Conservation (phyloP, 53 echinoderm and acorn worm genomes). For the Actinopyga echinites region DNA sequence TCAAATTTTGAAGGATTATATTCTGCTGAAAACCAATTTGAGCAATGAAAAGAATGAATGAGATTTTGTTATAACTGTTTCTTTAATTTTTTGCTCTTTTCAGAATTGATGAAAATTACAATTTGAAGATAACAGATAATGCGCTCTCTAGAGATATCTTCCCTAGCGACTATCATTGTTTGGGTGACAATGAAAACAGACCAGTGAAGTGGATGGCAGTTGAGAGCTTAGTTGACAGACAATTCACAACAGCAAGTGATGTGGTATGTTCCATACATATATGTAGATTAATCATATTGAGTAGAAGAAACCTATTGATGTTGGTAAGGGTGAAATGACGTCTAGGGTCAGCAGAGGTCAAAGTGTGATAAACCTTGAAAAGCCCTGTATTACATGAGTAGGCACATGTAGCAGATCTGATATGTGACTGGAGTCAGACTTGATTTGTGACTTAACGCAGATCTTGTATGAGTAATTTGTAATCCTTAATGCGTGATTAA, state of each 20-base stretch:
- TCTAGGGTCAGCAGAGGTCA: no score
- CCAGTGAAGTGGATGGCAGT: conserved; percentile 99
- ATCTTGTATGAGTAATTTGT: no score
- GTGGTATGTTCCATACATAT: conserved; percentile 68
- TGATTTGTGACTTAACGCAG: no score
- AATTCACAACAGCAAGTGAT: conserved; percentile 88
- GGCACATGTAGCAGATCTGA: no score
- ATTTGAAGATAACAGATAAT: conserved; percentile 95
- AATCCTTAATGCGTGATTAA: no score
- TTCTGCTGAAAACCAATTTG: no score
- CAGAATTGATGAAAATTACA: conserved; percentile 97
- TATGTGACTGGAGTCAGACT: no score
- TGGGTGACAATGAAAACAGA: conserved; percentile 98
- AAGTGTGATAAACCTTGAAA: no score
- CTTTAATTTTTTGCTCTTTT: conserved; percentile 4
- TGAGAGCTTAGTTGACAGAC: conserved; percentile 84
- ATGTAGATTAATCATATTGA: background rate
- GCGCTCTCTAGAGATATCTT: conserved; percentile 91
- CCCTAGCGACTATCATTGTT: conserved; percentile 92
- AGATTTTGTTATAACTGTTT: background rate
- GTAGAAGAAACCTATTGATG: no score
- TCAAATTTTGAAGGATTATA: background rate
- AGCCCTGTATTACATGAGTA: no score
- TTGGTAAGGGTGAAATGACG: no score
- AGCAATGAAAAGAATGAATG: no score